phyloP scores from a whole-genome alignment of 2,113 vertebrate genomes.

The Psilopsiagon aurifrons region DNA sequence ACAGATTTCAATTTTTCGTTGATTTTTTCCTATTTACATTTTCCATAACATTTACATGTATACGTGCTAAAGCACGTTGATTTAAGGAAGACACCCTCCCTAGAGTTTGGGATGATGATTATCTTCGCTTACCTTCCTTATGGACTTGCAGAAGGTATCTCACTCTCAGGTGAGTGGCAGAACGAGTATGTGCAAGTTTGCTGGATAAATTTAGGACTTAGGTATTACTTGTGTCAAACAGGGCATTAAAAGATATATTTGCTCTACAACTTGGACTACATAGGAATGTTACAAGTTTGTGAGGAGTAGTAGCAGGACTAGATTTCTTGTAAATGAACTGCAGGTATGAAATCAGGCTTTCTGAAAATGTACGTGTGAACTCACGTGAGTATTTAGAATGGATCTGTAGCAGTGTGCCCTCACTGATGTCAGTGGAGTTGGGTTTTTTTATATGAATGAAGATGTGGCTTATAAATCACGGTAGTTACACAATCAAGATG shows the following conservation, averaged over 20 bases:
- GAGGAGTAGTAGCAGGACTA: background rate
- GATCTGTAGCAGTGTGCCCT: background rate
- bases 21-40: background rate
- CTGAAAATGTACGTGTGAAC: background rate
- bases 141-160: constrained; percentile 93
- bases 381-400: background rate
- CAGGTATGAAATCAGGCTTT: background rate
- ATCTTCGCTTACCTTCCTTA: constrained; percentile 99
- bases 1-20: background rate
- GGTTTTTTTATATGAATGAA: background rate
- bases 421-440: background rate
- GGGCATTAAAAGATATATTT: background rate
- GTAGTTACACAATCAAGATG: background rate
- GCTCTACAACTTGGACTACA: background rate
- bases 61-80: constrained; percentile 94
- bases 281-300: background rate
- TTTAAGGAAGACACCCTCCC: constrained; percentile 93
- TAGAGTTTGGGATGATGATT: constrained; percentile 99
- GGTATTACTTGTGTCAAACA: background rate
- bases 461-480: background rate
- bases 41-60: constrained; percentile 50
- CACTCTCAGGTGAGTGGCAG: constrained; percentile 87
- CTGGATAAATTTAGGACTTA: background rate
- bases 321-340: background rate
- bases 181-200: background rate